These are phyloP conservation scores for Grus americana DNA, from an alignment of 2,113 vertebrate species.

Conservation along the genomic window DNA sequence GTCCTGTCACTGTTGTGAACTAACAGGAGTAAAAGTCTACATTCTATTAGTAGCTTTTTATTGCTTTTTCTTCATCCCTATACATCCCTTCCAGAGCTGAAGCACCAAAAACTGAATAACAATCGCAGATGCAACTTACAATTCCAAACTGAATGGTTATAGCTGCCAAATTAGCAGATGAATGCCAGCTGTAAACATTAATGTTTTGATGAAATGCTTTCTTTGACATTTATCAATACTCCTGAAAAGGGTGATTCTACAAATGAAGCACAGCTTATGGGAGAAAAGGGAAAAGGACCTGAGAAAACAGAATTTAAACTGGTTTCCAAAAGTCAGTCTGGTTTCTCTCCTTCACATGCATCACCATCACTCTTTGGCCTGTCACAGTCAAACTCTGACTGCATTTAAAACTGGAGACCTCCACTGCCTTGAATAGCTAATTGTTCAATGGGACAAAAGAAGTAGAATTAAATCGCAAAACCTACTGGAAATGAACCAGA, in stretches of 20 bases:
- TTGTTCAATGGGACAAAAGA: background rate
- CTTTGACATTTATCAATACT: background rate
- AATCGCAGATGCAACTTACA: background rate
- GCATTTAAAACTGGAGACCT: conserved; percentile 24
- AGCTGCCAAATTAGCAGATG: background rate
- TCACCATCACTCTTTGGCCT: background rate
- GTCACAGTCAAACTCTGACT: background rate
- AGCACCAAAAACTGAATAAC: background rate
- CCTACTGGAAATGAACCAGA: background rate
- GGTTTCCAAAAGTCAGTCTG: background rate
- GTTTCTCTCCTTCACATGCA: conserved; percentile 5
- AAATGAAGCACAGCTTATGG: background rate
- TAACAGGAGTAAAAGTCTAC: background rate
- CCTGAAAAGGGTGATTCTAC: background rate
- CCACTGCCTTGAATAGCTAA: background rate
- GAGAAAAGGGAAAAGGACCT: background rate
- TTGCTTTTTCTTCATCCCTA: background rate
- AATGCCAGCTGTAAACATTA: background rate
- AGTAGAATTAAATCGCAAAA: background rate
- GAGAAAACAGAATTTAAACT: background rate
- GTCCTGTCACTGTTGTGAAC: background rate
- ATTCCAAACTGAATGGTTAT: background rate
- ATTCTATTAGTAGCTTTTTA: background rate
- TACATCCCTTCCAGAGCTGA: background rate
- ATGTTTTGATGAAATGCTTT: background rate